A percentile compares a stretch with the other conserved stretches of the same genome.
Evolutionary conservation across 1,140 invertebrate genomes (phyloP).

Genomic region (Diuraphis noxia): DNA sequence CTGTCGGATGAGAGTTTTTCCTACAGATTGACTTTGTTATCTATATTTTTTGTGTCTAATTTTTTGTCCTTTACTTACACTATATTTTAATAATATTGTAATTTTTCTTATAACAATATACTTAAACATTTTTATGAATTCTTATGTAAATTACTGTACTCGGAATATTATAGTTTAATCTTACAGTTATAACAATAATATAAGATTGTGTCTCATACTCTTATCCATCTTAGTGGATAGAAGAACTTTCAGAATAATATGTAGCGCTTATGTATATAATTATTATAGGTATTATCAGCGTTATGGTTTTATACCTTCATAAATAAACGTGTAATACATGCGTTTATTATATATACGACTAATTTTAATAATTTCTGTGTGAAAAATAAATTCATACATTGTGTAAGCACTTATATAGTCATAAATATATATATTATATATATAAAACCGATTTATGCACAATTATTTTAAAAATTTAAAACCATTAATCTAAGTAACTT

Average conservation of each 20-base stretch:
- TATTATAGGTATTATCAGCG: not conserved
- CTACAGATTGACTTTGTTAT: not conserved
- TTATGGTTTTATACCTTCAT: not conserved
- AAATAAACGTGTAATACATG: not conserved
- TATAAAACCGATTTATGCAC: not conserved
- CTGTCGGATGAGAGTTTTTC: not conserved
- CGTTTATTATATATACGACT: not conserved
- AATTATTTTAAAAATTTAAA: not conserved
- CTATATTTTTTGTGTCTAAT: not conserved
- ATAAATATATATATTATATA: not conserved
- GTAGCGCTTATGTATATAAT: not conserved
- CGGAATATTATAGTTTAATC: not conserved
- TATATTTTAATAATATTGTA: not conserved
- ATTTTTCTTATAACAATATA: conserved; percentile 17
- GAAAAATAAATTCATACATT: not conserved
- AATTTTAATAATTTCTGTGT: not conserved
- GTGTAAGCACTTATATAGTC: not conserved
- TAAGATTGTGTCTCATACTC: not conserved
- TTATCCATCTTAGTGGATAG: not conserved
- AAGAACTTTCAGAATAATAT: not conserved
- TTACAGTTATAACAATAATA: not conserved
- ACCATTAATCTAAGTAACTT: not conserved
- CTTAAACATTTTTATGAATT: not conserved
- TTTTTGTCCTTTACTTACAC: not conserved
- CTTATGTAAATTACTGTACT: not conserved